phyloP scores from a whole-genome alignment of 2,113 vertebrate genomes.

The Cairina moschata region DNA sequence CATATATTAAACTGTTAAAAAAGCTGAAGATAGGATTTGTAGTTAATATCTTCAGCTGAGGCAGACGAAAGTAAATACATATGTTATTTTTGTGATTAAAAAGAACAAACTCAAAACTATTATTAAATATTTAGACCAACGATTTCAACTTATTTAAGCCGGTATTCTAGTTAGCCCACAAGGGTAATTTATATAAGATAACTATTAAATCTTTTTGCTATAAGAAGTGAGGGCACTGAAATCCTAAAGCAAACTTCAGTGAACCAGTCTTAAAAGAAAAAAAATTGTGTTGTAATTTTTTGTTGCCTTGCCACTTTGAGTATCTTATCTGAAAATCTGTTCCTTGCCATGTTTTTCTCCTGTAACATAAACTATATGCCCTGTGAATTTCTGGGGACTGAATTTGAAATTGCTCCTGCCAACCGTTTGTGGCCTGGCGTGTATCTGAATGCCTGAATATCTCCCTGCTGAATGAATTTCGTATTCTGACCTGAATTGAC shows the following conservation, averaged over 20 bases:
- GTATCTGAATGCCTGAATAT: conserved; percentile 92
- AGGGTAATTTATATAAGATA: neutral
- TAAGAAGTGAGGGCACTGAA: conserved; percentile 7
- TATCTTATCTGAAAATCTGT: conserved; percentile 96
- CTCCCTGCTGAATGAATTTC: conserved; percentile 91
- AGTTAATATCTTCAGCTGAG: neutral
- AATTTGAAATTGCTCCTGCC: conserved; percentile 97
- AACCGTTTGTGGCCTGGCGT: conserved; percentile 86
- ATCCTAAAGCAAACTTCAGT: conserved; percentile 61
- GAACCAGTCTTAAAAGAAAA: conserved; percentile 45
- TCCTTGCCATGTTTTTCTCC: conserved; percentile 97
- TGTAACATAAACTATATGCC: conserved; percentile 97
- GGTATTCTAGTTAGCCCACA: conserved; percentile 45
- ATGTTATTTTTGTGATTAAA: neutral
- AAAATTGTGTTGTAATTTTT: conserved; percentile 75
- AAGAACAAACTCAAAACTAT: neutral
- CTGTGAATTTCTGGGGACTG: conserved; percentile 94
- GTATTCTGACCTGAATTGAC: conserved; percentile 90
- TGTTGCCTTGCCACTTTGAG: conserved; percentile 84
- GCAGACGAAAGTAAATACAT: neutral
- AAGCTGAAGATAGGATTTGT: neutral
- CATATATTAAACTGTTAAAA: neutral
- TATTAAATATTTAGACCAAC: neutral
- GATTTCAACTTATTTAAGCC: neutral
- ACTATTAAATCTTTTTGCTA: conserved; percentile 26